Percentiles rank a stretch among this genome's conserved stretches.
Evolutionary conservation across 2,888 invertebrate genomes (phyloP).

Genomic region (Pelosia muscerda): DNA sequence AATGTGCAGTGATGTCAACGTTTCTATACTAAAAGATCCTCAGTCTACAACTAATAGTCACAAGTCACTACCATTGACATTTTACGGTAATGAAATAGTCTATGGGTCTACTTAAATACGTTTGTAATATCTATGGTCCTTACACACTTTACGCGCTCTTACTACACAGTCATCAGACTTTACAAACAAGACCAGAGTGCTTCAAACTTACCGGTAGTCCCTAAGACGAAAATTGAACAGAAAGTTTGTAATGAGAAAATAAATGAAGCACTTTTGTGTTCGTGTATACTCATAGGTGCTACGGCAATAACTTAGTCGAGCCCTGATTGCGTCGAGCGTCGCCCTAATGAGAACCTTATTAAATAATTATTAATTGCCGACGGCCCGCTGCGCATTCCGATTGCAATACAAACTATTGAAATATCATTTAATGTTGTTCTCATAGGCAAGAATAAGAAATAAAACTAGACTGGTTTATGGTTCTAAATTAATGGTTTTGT

Average conservation of each 20-base stretch:
- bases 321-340: conserved; percentile 60
- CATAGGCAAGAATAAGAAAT: conserved; percentile 17
- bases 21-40: no score
- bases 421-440: conserved; percentile 55
- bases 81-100: no score
- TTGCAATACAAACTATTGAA: conserved; percentile 62
- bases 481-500: conserved; percentile 11
- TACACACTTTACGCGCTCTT: no score
- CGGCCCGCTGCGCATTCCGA: conserved; percentile 68
- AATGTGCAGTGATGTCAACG: no score
- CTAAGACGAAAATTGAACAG: neutral
- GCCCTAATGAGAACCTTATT: conserved; percentile 71
- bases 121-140: no score
- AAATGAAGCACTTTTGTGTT: conserved; percentile 30
- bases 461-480: conserved; percentile 11
- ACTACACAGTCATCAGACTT: no score
- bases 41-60: no score
- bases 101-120: no score
- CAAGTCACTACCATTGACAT: no score
- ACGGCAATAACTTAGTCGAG: conserved; percentile 52
- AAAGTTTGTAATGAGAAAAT: neutral
- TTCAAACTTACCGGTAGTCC: no score
- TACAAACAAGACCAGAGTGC: no score
- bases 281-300: conserved; percentile 44
- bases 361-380: conserved; percentile 74